Evolutionary conservation across 2,888 invertebrate species (phyloP).

Genomic region (Trichopria drosophilae): DNA sequence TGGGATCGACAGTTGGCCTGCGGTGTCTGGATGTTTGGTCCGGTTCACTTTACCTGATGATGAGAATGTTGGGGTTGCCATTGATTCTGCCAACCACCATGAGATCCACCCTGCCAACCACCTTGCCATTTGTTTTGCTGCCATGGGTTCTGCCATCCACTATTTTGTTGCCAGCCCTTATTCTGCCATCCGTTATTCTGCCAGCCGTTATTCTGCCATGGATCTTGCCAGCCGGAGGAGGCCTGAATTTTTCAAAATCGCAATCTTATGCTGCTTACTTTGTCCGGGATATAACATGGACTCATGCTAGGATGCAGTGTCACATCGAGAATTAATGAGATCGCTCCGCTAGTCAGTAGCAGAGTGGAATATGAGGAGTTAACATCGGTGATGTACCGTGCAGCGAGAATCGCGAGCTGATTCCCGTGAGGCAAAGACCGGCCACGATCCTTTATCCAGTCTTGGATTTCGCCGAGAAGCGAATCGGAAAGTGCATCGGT

Average conservation of each 20-base stretch:
- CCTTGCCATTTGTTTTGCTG: conserved; percentile 32
- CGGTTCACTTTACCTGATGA: conserved; percentile 11
- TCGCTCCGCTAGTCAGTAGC: no score
- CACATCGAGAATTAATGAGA: no score
- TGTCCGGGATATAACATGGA: no score
- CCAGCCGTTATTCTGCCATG: conserved; percentile 24
- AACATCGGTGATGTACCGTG: not conserved
- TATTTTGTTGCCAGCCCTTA: conserved; percentile 28
- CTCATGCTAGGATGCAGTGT: no score
- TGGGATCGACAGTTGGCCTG: no score
- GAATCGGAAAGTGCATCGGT: no score
- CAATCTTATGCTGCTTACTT: conserved; percentile 4
- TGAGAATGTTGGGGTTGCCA: conserved; percentile 31
- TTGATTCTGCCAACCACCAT: conserved; percentile 31
- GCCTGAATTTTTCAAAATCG: no score
- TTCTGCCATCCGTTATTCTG: conserved; percentile 29
- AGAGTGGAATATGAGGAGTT: conserved; percentile 8
- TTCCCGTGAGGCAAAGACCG: conserved; percentile 25
- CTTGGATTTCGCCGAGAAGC: no score
- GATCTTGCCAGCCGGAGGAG: conserved; percentile 29
- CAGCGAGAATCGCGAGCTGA: conserved; percentile 31
- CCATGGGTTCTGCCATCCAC: conserved; percentile 27
- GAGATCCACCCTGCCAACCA: conserved; percentile 29
- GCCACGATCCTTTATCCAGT: no score
- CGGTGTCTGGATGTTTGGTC: not conserved